A percentile compares a stretch with the other conserved stretches of the same genome.
These are phyloP conservation scores for Silurus aristotelis DNA, from an alignment of 2,797 vertebrate species.

Conservation along the genomic window DNA sequence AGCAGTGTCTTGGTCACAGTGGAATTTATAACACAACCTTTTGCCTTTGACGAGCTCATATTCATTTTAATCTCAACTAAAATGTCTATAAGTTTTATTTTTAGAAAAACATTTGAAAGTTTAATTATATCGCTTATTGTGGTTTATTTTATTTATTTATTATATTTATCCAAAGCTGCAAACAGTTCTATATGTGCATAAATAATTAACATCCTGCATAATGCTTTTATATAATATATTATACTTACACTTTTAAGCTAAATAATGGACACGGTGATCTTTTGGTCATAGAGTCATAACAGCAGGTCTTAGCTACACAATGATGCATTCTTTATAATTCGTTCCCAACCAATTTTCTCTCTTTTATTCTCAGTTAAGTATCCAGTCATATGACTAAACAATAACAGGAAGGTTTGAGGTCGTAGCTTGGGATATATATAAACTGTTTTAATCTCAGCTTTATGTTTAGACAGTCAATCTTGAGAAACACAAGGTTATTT, in stretches of 20 bases:
- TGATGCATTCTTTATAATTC: conserved; percentile 48
- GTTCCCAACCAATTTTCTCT: conserved; percentile 62
- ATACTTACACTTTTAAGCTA: neutral
- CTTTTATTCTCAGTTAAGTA: conserved; percentile 38
- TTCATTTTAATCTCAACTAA: neutral
- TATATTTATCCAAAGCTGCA: neutral
- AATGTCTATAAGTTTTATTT: neutral
- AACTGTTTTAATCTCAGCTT: conserved; percentile 86
- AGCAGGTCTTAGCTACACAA: conserved; percentile 23
- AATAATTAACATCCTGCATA: neutral
- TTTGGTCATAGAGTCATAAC: conserved; percentile 9
- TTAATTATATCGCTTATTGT: neutral
- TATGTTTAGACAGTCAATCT: conserved; percentile 89
- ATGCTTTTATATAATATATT: neutral
- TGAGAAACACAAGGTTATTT: conserved; percentile 92
- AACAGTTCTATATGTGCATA: neutral
- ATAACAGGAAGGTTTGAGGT: conserved; percentile 91
- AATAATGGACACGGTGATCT: neutral
- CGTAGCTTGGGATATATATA: conserved; percentile 81
- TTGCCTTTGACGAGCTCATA: neutral
- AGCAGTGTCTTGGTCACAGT: neutral
- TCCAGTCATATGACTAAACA: conserved; percentile 84
- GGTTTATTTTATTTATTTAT: neutral
- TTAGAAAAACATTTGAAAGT: neutral
- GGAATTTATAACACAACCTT: neutral